A percentile compares a stretch with the other conserved stretches of the same genome.
phyloP scores from a whole-genome alignment of 35 echinoderm and acorn worm genomes.

The Apostichopus californicus region DNA sequence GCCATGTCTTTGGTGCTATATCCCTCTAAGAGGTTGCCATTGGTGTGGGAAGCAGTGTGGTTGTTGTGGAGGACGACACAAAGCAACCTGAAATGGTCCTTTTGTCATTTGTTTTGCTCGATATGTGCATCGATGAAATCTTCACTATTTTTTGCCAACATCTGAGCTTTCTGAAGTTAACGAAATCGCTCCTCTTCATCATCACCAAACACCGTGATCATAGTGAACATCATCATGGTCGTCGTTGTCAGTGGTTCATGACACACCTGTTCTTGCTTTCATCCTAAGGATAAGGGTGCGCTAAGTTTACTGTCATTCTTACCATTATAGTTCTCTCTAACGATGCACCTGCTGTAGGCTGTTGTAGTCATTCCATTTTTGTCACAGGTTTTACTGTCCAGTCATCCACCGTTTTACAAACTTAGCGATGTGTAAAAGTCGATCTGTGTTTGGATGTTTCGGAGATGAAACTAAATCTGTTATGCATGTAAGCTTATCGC shows the following conservation, averaged over 20 bases:
- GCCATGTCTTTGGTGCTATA: slow-evolving; percentile 96
- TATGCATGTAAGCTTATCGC: no score
- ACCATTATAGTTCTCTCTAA: neutral
- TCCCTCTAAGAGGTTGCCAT: slow-evolving; percentile 87
- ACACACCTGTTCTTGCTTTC: slow-evolving; percentile 2
- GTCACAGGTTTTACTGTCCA: neutral
- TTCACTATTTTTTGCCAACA: neutral
- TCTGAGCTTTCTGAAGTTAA: slow-evolving; percentile 2
- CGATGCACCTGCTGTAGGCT: neutral
- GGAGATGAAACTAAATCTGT: no score
- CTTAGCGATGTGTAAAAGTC: no score
- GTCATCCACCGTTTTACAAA: neutral
- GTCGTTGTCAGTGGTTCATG: neutral
- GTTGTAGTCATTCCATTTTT: neutral
- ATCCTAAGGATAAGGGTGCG: neutral
- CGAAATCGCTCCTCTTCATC: neutral
- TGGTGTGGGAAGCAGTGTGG: slow-evolving; percentile 89
- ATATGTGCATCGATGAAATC: neutral
- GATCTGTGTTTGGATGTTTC: no score
- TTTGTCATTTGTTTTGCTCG: neutral
- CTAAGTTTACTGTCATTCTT: neutral
- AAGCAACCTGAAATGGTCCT: slow-evolving; percentile 62
- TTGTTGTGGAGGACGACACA: slow-evolving; percentile 92
- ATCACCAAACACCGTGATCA: neutral
- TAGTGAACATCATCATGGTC: neutral